Conservation (phyloP, 2,888 invertebrate genomes). For the Mesorhabditis spiculigera region DNA sequence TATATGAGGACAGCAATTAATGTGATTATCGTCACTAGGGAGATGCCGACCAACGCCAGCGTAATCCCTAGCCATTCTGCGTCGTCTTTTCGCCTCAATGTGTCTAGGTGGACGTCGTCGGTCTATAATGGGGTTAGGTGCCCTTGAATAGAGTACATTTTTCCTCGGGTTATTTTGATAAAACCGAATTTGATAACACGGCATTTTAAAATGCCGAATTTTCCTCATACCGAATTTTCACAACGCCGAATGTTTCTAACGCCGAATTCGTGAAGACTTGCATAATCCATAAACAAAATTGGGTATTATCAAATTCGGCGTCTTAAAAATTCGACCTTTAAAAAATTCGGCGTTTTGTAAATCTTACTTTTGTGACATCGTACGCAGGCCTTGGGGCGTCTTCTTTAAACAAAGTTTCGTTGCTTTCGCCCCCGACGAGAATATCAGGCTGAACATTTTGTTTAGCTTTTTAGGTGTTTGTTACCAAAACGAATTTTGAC, state of each 20-base stretch:
- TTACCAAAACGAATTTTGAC: constrained; percentile 28
- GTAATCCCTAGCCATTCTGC: neutral
- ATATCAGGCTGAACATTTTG: constrained; percentile 32
- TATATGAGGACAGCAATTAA: constrained; percentile 34
- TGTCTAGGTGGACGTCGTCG: constrained; percentile 7
- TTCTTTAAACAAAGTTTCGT: constrained; percentile 37
- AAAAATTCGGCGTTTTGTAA: neutral
- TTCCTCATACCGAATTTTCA: too few species aligned
- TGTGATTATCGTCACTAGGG: constrained; percentile 28
- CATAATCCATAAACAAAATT: neutral
- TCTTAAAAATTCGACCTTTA: neutral
- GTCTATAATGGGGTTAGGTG: neutral
- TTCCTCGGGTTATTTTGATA: neutral
- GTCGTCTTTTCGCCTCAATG: neutral
- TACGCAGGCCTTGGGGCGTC: constrained; percentile 33
- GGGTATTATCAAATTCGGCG: neutral
- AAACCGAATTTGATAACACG: too few species aligned
- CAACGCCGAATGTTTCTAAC: too few species aligned
- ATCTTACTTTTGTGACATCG: constrained; percentile 24
- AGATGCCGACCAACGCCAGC: constrained; percentile 23
- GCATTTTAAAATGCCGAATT: too few species aligned
- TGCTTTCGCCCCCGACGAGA: constrained; percentile 33
- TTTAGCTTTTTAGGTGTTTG: neutral
- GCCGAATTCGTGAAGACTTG: too few species aligned
- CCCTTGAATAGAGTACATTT: neutral